Base-by-base conservation (phyloP, 2,888 invertebrate species). In the Lymantria dispar region DNA sequence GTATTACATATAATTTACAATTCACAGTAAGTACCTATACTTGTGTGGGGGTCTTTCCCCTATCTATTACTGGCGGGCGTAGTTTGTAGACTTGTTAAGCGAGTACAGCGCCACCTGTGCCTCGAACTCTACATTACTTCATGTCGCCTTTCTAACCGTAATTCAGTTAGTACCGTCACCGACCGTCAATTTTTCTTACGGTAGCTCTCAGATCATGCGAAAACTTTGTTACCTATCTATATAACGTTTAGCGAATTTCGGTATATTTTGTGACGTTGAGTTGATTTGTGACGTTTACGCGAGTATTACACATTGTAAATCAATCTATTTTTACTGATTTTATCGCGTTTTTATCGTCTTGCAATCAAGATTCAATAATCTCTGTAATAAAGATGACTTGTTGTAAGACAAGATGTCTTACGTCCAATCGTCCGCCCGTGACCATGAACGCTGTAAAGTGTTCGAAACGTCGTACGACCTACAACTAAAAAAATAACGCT, bases 21-120 rank as follows among this genome's bases (percentile, higher is more conserved):
- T 40, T 10, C 42, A 3, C 29, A n/a, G n/a, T 29, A 10, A 10
- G 11, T 45, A 37, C 29, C 12, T 14, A 12, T 39, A 38, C 11
- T 7, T 45, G 37, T 11, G 31, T 46, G 29, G 10, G 45, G 43
- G 37, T 22, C n/a, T 36, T 40, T 45, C 40, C 48, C 47, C 48
- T 48, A 50, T 47, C 49, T 43, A 45, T 45, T 43, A 33, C 42
- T 31, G 42, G 33, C 29, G 46, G 33, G 43, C 11, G 36, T 13
- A 47, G 36, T 38, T 41, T 43, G 37, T 46, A 46, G 52, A 49
- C 46, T 51, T 29, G 55, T 29, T 14, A 22, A 15, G 33, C 52
- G 48, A 48, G 43, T 31, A 36, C n/a, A 70, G 63, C 72, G 76
- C 76, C 77, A 78, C 76, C 77, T 78, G 62, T 71, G 67, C 52